Evolutionary conservation across 2,797 vertebrate species (phyloP).

Genomic region (Aulostomus chinensis): DNA sequence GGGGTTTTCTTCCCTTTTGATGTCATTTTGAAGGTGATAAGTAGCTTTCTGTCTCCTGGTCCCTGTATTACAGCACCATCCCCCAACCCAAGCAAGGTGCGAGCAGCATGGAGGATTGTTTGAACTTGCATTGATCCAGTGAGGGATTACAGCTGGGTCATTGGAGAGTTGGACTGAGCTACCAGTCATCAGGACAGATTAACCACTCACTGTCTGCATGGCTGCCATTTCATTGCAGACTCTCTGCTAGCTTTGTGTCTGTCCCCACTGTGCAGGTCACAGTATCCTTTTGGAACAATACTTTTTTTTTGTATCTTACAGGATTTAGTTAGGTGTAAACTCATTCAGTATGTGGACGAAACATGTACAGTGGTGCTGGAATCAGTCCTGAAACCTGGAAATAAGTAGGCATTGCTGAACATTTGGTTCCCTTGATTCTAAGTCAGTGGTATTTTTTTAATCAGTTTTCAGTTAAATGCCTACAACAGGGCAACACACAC

Average conservation of each 20-base stretch:
- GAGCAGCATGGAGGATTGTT: conserved; percentile 75
- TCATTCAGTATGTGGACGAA: conserved; percentile 29
- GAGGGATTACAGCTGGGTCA: conserved; percentile 80
- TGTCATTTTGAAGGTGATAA: conserved; percentile 81
- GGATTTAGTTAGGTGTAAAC: too few relatives aligned
- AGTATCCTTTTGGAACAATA: conserved; percentile 37
- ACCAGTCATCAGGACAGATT: conserved; percentile 77
- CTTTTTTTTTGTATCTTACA: too few relatives aligned
- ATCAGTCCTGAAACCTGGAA: too few relatives aligned
- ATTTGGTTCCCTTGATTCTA: too few relatives aligned
- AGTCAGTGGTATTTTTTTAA: too few relatives aligned
- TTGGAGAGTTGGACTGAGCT: conserved; percentile 73
- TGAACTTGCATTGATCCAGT: conserved; percentile 80
- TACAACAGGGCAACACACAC: too few relatives aligned
- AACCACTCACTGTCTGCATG: conserved; percentile 71
- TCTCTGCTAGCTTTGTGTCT: conserved; percentile 48
- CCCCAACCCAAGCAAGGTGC: conserved; percentile 67
- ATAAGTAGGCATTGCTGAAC: too few relatives aligned
- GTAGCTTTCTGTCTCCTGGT: conserved; percentile 75
- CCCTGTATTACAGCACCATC: conserved; percentile 60
- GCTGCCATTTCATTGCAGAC: conserved; percentile 62
- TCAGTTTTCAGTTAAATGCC: too few relatives aligned
- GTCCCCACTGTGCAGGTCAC: conserved; percentile 49
- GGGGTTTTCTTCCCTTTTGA: conserved; percentile 71
- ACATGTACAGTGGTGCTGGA: too few relatives aligned